Percentiles rank a stretch among this genome's conserved stretches.
phyloP scores from a whole-genome alignment of 2,113 vertebrate species.

The Ellobius talpinus region DNA sequence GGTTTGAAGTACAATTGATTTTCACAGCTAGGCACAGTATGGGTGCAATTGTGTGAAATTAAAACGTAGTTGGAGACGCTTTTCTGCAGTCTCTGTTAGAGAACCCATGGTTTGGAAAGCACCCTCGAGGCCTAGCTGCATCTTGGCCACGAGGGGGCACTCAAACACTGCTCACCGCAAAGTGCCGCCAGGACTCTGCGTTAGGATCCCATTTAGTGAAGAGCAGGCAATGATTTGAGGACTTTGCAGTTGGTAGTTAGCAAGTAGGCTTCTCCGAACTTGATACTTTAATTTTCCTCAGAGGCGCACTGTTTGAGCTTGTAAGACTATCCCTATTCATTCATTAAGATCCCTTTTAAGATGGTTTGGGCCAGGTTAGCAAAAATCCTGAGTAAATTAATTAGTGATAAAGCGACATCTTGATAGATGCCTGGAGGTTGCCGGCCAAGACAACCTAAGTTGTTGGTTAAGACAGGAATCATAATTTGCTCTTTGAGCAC shows the following conservation, averaged over 20 bases:
- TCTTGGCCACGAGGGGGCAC: constrained; percentile 83
- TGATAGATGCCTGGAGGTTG: background rate
- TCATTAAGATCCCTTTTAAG: background rate
- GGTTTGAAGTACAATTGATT: background rate
- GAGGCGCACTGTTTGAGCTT: background rate
- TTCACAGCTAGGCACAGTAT: background rate
- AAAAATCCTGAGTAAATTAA: constrained; percentile 11
- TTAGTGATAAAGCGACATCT: constrained; percentile 4
- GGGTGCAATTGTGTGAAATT: constrained; percentile 8
- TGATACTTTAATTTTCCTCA: constrained; percentile 26
- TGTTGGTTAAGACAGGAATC: background rate
- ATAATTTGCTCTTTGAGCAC: background rate
- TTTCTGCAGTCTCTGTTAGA: background rate
- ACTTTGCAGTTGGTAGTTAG: background rate
- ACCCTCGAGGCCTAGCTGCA: fast-evolving
- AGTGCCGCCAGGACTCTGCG: fast-evolving
- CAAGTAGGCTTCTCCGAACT: background rate
- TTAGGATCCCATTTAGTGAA: background rate
- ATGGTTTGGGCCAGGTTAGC: background rate
- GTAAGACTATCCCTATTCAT: constrained; percentile 4
- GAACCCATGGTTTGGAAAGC: background rate
- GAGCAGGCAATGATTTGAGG: constrained; percentile 43
- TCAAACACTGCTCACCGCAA: constrained; percentile 55
- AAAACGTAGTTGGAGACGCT: constrained; percentile 45
- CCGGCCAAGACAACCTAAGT: background rate